Evolutionary conservation across 2,888 invertebrate species (phyloP).

Genomic region (Archaeoteleia sp.): DNA sequence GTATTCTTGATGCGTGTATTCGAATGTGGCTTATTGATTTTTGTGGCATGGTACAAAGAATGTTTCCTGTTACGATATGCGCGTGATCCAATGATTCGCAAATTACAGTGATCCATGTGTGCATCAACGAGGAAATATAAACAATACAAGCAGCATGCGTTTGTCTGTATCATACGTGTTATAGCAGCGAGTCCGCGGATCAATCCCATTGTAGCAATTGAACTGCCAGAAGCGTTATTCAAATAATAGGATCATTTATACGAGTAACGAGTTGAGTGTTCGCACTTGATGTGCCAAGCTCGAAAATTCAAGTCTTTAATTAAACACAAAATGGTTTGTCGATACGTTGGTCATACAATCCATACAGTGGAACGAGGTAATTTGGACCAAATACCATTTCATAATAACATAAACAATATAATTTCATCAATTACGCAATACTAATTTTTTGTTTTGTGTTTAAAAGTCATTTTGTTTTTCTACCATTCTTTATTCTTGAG

Average conservation of each 20-base stretch:
- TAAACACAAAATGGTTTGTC: not conserved
- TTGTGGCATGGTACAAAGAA: slow-evolving; percentile 6
- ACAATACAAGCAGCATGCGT: slow-evolving; percentile 4
- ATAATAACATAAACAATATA: too few species aligned
- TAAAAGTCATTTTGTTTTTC: too few species aligned
- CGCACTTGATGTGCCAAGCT: slow-evolving; percentile 4
- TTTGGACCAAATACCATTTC: too few species aligned
- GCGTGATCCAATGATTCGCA: slow-evolving; percentile 5
- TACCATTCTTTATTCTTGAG: too few species aligned
- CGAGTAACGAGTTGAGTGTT: slow-evolving; percentile 13
- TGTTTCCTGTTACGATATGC: slow-evolving; percentile 1
- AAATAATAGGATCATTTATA: slow-evolving; percentile 51
- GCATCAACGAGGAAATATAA: slow-evolving; percentile 6
- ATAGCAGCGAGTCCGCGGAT: slow-evolving; percentile 33
- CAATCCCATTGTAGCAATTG: slow-evolving; percentile 42
- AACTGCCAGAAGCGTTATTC: slow-evolving; percentile 42
- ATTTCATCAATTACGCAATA: too few species aligned
- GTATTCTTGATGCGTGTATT: not conserved
- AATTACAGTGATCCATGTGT: slow-evolving; percentile 6
- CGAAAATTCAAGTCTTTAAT: slow-evolving; percentile 2
- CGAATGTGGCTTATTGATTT: slow-evolving; percentile 2
- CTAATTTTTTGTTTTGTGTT: too few species aligned
- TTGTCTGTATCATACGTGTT: slow-evolving; percentile 1
- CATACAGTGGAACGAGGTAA: too few species aligned
- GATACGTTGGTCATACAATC: too few species aligned